Percentiles rank a stretch among this genome's conserved stretches.
phyloP scores from a whole-genome alignment of 2,888 invertebrate genomes.

The Ctena decussata region DNA sequence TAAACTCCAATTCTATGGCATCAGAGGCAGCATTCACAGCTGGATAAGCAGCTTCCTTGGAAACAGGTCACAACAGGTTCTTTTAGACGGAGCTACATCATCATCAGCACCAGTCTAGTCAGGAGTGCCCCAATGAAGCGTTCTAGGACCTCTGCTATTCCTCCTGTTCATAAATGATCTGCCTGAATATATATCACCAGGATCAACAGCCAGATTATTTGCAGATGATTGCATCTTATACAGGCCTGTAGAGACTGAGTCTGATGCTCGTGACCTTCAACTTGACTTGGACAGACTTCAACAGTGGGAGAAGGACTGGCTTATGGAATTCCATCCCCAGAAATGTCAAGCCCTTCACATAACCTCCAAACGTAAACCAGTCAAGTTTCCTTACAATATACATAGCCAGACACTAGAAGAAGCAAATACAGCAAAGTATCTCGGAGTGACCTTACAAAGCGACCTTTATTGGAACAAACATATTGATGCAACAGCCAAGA shows the following conservation, averaged over 20 bases:
- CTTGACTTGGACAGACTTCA: slow-evolving; percentile 39
- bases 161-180: not conserved
- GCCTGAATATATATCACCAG: not conserved
- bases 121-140: slow-evolving; percentile 28
- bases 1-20: slow-evolving; percentile 10
- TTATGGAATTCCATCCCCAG: slow-evolving; percentile 44
- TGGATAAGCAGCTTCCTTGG: slow-evolving; percentile 21
- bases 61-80: slow-evolving; percentile 16
- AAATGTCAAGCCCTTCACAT: no score
- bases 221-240: no score
- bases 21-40: not conserved
- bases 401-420: not conserved
- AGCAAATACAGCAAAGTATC: not conserved
- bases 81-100: slow-evolving; percentile 15
- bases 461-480: not conserved
- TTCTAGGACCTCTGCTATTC: no score
- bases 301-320: slow-evolving; percentile 40
- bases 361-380: no score
- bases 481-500: not conserved
- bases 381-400: not conserved
- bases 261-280: slow-evolving; percentile 17
- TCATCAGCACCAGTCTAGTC: slow-evolving; percentile 8
- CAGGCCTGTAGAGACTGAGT: not conserved
- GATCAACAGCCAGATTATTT: slow-evolving; percentile 24
- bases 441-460: not conserved